Conservation (phyloP, 1,140 invertebrate genomes). For the Trichonephila clavata region DNA sequence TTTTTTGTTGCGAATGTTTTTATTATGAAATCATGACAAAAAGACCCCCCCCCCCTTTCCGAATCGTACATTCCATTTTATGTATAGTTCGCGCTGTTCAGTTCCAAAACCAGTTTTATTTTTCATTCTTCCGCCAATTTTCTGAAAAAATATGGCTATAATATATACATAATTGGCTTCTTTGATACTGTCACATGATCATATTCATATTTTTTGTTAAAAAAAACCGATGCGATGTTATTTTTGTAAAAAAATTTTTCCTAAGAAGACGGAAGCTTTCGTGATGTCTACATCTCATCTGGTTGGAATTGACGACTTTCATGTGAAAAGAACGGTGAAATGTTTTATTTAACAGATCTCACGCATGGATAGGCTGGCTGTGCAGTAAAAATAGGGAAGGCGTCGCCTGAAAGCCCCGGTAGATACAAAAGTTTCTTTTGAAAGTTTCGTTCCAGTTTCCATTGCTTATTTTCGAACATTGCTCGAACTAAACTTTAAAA, state of each 20-base stretch:
- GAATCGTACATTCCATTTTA: constrained; percentile 14
- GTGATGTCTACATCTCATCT: not conserved
- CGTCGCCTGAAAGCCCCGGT: not conserved
- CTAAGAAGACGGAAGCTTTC: constrained; percentile 20
- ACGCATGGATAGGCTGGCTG: not conserved
- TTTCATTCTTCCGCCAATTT: not conserved
- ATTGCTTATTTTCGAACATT: too few species aligned
- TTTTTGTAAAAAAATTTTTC: not conserved
- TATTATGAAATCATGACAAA: constrained; percentile 32
- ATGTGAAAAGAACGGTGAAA: not conserved
- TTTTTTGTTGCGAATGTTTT: constrained; percentile 8
- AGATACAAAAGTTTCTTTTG: not conserved
- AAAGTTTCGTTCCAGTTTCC: too few species aligned
- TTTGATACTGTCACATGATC: not conserved
- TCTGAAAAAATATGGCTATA: not conserved
- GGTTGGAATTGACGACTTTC: not conserved
- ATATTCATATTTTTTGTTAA: not conserved
- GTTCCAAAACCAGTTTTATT: not conserved
- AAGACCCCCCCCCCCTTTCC: not conserved
- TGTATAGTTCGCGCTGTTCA: not conserved
- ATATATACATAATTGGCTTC: not conserved
- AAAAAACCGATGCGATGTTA: not conserved
- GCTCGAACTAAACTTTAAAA: too few species aligned
- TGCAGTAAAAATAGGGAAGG: not conserved
- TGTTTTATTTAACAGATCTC: not conserved